Percentiles rank a stretch among this genome's conserved stretches.
These are phyloP conservation scores for Ptilonorhynchus violaceus DNA, from an alignment of 2,113 vertebrate species.

Conservation along the genomic window DNA sequence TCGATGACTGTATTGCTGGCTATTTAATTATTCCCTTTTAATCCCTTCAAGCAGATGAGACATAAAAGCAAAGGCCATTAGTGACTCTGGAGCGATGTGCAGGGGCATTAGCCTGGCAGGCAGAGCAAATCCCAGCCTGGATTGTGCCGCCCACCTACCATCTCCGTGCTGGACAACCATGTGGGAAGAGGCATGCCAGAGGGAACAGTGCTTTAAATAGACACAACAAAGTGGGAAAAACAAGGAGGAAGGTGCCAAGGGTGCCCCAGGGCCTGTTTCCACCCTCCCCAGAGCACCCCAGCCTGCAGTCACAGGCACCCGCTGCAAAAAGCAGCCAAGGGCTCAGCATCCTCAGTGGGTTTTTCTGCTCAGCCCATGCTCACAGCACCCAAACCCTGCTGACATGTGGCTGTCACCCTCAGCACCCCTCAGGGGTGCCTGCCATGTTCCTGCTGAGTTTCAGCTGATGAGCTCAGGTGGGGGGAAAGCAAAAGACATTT, in stretches of 20 bases:
- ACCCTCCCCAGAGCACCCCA: not conserved
- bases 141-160: not conserved
- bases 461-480: not conserved
- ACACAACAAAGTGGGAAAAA: not conserved
- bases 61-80: conserved; percentile 16
- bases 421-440: not conserved
- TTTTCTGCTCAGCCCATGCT: not conserved
- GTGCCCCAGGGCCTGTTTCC: not conserved
- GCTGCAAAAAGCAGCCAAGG: not conserved
- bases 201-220: not conserved
- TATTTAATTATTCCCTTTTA: conserved; percentile 47
- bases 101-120: not conserved
- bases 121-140: not conserved
- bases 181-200: not conserved
- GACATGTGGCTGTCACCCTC: not conserved
- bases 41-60: not conserved
- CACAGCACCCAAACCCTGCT: not conserved
- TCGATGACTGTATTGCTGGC: not conserved
- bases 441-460: rapidly evolving
- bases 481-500: not conserved
- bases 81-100: not conserved
- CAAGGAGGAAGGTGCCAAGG: not conserved
- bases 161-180: rapidly evolving
- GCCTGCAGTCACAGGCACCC: rapidly evolving
- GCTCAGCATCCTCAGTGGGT: not conserved